phyloP scores from a whole-genome alignment of 2,113 vertebrate species.

The Pachycephala philippinensis region DNA sequence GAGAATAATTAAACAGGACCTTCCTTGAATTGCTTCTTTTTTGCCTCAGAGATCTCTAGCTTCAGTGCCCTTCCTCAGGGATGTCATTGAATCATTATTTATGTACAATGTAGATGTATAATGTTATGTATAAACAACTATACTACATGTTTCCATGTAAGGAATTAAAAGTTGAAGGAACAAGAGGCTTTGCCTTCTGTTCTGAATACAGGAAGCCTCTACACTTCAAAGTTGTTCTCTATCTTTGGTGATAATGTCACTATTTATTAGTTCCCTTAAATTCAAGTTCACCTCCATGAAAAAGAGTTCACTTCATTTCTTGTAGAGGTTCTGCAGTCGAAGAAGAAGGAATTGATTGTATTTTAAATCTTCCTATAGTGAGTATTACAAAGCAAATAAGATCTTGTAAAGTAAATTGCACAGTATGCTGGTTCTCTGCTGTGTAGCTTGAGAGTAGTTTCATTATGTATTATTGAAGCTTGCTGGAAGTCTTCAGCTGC shows the following conservation, averaged over 20 bases:
- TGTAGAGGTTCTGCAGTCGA: background rate
- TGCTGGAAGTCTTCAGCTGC: background rate
- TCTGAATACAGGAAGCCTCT: background rate
- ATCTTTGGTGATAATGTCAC: background rate
- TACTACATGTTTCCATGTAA: background rate
- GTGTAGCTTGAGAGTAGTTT: background rate
- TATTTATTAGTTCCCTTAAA: background rate
- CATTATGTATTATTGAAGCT: background rate
- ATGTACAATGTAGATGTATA: background rate
- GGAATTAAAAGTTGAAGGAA: background rate
- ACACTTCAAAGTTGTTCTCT: background rate
- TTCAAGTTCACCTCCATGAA: background rate
- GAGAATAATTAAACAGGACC: background rate
- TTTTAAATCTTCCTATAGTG: background rate
- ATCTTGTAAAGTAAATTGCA: background rate
- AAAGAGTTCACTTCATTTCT: background rate
- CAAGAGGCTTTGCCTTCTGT: background rate
- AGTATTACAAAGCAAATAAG: background rate
- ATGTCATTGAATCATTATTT: background rate
- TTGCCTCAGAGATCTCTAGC: background rate
- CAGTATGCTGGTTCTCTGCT: background rate
- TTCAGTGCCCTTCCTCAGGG: background rate
- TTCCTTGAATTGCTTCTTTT: background rate
- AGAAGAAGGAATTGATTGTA: background rate
- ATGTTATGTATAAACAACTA: background rate